Percentiles rank a stretch among this genome's conserved stretches.
These are phyloP conservation scores for Sebastes vulpes DNA, from an alignment of 2,797 vertebrate genomes.

Conservation along the genomic window DNA sequence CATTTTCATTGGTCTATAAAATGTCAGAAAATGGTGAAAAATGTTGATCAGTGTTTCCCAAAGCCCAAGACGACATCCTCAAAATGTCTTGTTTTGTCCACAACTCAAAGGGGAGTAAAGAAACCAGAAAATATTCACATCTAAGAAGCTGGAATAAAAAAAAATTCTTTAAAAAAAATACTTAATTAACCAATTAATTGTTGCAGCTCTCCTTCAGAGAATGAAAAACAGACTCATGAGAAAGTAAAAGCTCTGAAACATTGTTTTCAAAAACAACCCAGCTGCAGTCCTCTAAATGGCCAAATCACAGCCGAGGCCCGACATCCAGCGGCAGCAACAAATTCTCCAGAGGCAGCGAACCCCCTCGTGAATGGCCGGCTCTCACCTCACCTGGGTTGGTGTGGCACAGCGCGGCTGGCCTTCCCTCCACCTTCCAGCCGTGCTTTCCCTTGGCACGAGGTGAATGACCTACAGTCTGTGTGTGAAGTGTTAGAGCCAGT, in stretches of 20 bases:
- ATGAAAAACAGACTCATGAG: not conserved
- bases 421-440: slow-evolving; percentile 46
- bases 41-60: no score
- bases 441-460: slow-evolving; percentile 71
- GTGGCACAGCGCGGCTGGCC: slow-evolving; percentile 24
- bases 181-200: no score
- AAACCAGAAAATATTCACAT: no score
- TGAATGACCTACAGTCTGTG: slow-evolving; percentile 85
- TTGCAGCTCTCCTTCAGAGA: not conserved
- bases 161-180: no score
- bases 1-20: no score
- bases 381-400: slow-evolving; percentile 70
- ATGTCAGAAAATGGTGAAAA: no score
- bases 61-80: no score
- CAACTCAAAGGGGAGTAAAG: no score
- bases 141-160: no score
- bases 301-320: not conserved
- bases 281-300: slow-evolving; percentile 4
- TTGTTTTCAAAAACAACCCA: not conserved
- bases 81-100: no score
- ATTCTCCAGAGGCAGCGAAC: slow-evolving; percentile 13
- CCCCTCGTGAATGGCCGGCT: slow-evolving; percentile 61
- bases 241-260: not conserved
- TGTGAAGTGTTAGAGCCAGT: slow-evolving; percentile 51
- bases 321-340: not conserved